Evolutionary conservation across 2,797 vertebrate species (phyloP).

Genomic region (Ataeniobius toweri): DNA sequence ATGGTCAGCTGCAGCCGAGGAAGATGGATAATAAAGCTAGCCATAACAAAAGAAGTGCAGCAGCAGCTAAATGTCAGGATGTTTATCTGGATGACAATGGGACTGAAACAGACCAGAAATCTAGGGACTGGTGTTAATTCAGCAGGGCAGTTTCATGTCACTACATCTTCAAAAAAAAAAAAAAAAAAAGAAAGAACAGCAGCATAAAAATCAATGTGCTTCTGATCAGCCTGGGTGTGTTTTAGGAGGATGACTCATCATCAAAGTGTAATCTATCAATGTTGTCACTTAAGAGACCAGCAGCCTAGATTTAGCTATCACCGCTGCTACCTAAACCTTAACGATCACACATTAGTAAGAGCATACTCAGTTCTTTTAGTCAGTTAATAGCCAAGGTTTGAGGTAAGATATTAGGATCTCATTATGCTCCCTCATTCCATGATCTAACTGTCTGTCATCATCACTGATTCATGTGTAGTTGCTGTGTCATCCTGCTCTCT

Average conservation of each 20-base stretch:
- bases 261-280: slow-evolving; percentile 35
- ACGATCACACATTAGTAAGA: neutral
- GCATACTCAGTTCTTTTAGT: neutral
- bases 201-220: slow-evolving; percentile 23
- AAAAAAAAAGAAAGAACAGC: slow-evolving; percentile 10
- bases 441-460: slow-evolving; percentile 36
- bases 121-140: slow-evolving; percentile 45
- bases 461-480: slow-evolving; percentile 40
- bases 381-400: neutral
- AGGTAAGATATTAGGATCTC: neutral
- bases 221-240: slow-evolving; percentile 22
- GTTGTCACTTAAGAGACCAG: slow-evolving; percentile 37
- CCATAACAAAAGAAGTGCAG: slow-evolving; percentile 81
- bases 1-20: slow-evolving; percentile 70
- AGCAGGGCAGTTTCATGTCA: slow-evolving; percentile 24
- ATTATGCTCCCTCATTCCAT: neutral
- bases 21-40: slow-evolving; percentile 57
- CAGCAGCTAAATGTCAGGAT: slow-evolving; percentile 75
- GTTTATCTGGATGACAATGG: slow-evolving; percentile 72
- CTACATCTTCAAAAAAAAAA: neutral
- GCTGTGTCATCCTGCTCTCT: slow-evolving; percentile 69
- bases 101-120: slow-evolving; percentile 58
- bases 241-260: slow-evolving; percentile 61
- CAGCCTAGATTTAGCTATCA: slow-evolving; percentile 8
- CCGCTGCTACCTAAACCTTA: neutral